Percentiles rank a stretch among this genome's conserved stretches.
phyloP scores from a whole-genome alignment of 2,113 vertebrate genomes.

The Pterocles orientalis region DNA sequence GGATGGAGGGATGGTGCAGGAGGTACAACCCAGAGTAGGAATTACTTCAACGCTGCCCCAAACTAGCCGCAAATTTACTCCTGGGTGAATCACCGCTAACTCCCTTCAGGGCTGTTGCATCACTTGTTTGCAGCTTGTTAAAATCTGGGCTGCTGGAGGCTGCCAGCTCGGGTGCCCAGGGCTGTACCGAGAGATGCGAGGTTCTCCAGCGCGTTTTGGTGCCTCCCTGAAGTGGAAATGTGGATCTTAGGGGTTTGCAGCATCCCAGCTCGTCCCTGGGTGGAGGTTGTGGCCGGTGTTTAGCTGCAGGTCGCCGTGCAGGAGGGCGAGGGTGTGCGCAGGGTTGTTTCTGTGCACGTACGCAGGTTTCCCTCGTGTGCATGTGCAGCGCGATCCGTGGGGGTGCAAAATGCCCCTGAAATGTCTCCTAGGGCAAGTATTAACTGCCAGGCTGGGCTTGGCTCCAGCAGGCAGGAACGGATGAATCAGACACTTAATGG shows the following conservation, averaged over 20 bases:
- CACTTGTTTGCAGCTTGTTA: not conserved
- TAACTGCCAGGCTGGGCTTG: constrained; percentile 47
- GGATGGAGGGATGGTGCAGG: not conserved
- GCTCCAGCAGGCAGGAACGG: constrained; percentile 46
- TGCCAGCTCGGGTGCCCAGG: not conserved
- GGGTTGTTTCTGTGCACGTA: not conserved
- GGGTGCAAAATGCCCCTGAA: constrained; percentile 42
- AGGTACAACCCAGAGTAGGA: accelerated
- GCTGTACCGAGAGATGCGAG: not conserved
- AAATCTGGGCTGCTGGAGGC: not conserved
- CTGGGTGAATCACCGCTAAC: not conserved
- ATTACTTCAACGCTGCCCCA: not conserved
- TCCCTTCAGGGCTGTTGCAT: not conserved
- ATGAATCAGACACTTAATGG: constrained; percentile 46
- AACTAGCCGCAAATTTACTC: not conserved
- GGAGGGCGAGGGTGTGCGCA: not conserved
- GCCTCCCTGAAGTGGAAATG: accelerated
- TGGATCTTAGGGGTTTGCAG: accelerated
- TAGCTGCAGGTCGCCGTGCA: not conserved
- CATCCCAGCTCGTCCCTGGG: not conserved
- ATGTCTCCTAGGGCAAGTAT: constrained; percentile 24
- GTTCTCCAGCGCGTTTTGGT: accelerated
- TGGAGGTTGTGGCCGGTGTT: not conserved
- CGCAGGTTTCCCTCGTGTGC: not conserved
- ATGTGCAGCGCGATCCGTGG: accelerated